Base-by-base conservation (phyloP, 2,888 invertebrate genomes). In the Stenurella melanura region DNA sequence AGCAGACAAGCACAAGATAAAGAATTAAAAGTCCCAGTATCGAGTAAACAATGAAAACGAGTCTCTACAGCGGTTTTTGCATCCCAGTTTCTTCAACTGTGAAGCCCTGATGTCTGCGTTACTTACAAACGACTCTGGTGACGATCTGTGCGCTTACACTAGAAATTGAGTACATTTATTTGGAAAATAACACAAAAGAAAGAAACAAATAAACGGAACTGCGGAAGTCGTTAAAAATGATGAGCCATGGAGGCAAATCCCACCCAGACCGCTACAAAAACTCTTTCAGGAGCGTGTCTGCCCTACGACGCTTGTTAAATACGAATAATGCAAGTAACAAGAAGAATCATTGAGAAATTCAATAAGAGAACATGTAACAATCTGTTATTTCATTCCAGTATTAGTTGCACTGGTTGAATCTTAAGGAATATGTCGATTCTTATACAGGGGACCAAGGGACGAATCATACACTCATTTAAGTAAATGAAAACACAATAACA, bases 1-100 rank as follows among this genome's bases (percentile, higher is more conserved):
- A 50, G 6, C 50, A 15, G 50, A 50, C n/a, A 50, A 17, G n/a
- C n/a, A n/a, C 15, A 17, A 50, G 6, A 50, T 6, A 15, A n/a
- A n/a, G 50, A 50, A 50, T 50, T 50, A 50, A 50, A n/a, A 50
- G 50, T 50, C 50, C n/a, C 50, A 50, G 50, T 50, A 50, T 50
- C 50, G 50, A 5, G 50, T 50, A 17, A n/a, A 50, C 50, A 50
- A 50, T 50, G n/a, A 50, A 50, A 50, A n/a, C n/a, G 50, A n/a
- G 50, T n/a, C 50, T 50, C n/a, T 50, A 50, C 50, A 50, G 15
- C 50, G n/a, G 50, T 50, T 50, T 50, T 50, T 50, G 50, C 50
- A 50, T 50, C 50, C n/a, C 50, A 17, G 50, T n/a, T n/a, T 50
- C 50, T 50, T 50, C 50, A n/a, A 15, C 50, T 50, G 50, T 3